These are phyloP conservation scores for Heliconius hewitsoni DNA, from an alignment of 1,140 invertebrate species.

Conservation along the genomic window DNA sequence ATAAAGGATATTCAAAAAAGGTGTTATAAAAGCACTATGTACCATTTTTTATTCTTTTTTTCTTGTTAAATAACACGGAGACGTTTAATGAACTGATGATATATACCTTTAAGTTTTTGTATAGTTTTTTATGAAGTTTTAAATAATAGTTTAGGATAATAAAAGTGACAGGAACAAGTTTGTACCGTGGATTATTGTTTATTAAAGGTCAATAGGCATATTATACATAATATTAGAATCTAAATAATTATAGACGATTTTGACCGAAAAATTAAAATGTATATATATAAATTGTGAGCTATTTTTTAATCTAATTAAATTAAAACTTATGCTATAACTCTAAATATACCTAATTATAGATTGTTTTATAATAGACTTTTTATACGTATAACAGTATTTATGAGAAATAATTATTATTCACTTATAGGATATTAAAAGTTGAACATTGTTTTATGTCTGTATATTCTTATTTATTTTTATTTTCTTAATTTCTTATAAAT, in stretches of 20 bases:
- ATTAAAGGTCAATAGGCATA: neutral
- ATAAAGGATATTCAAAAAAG: neutral
- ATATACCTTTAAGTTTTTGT: neutral
- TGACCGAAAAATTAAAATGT: neutral
- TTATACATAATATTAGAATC: neutral
- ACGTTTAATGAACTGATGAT: conserved; percentile 6
- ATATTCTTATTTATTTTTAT: neutral
- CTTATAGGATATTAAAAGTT: neutral
- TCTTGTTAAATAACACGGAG: neutral
- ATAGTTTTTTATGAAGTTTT: neutral
- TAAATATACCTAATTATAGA: neutral
- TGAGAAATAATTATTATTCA: neutral
- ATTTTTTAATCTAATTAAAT: neutral
- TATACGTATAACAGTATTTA: neutral
- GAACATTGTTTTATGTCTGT: neutral
- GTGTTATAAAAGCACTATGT: neutral
- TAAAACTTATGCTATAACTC: neutral
- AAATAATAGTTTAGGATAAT: conserved; percentile 4
- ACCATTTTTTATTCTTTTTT: neutral
- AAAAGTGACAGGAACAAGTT: conserved; percentile 10
- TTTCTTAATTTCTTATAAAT: neutral
- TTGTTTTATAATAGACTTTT: neutral
- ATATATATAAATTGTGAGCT: neutral
- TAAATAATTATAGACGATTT: neutral
- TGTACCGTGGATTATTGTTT: conserved; percentile 5